phyloP scores from a whole-genome alignment of 2,797 vertebrate species.

The Pogonophryne albipinna region DNA sequence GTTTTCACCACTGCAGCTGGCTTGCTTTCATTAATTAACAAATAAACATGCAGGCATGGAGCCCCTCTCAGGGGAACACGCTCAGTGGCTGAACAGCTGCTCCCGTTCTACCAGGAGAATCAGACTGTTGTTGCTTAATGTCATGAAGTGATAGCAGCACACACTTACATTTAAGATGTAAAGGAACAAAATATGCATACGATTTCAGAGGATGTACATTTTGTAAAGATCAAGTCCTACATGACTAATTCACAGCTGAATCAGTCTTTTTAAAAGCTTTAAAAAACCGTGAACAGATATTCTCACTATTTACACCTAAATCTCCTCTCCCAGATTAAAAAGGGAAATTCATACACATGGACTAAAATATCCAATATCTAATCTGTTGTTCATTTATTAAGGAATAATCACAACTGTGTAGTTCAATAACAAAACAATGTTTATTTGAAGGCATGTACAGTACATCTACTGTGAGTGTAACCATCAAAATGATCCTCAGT shows the following conservation, averaged over 20 bases:
- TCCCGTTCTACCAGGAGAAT: slow-evolving; percentile 16
- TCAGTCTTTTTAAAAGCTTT: not conserved
- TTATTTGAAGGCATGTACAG: not conserved
- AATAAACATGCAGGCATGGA: slow-evolving; percentile 7
- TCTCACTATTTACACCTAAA: not conserved
- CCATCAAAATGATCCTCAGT: not conserved
- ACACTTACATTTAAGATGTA: not conserved
- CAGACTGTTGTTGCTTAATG: slow-evolving; percentile 5
- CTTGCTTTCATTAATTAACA: slow-evolving; percentile 56
- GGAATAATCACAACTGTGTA: not conserved
- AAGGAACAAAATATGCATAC: not conserved
- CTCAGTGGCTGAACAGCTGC: slow-evolving; percentile 55
- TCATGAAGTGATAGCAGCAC: not conserved
- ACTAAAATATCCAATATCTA: not conserved
- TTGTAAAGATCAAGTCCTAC: not conserved
- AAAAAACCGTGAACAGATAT: not conserved
- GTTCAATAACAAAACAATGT: not conserved
- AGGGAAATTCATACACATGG: not conserved
- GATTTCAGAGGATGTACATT: not conserved
- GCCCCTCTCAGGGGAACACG: slow-evolving; percentile 23
- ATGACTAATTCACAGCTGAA: not conserved
- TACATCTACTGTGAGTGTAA: not conserved
- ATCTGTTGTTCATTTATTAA: slow-evolving; percentile 34
- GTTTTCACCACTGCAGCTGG: slow-evolving; percentile 48
- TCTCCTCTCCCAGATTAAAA: not conserved